Base-by-base conservation (phyloP, 2,797 vertebrate genomes). In the Danio tinwini region DNA sequence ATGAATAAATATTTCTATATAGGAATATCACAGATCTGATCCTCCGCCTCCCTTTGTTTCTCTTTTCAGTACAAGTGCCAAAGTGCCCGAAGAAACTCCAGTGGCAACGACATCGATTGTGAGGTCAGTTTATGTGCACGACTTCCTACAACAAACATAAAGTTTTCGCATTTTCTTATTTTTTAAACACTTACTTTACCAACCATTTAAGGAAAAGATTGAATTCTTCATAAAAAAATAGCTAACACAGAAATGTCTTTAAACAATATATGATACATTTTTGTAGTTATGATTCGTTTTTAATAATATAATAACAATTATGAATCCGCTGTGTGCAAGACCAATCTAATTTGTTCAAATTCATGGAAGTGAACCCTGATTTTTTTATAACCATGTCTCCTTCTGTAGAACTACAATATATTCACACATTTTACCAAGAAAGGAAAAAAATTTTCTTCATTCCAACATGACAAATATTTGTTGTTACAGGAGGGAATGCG, bases 21-120 rank as follows among this genome's bases (percentile, higher is more conserved):
- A 1, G 29, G 7, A 40, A 40, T 5, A 21, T 53, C 13, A 50
- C 0, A 6, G 11, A 37, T 59, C 29, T 55, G 7, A 42, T 68
- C 17, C 3, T 12, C 9, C 67, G 14, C 4, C 16, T 81, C 39
- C 61, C 8, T 70, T 6, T 21, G 4, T 79, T 17, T 75, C 7
- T 67, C 12, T 53, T 91, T 90, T 85, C 93, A 99, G 97, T 95
- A 97, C 88, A 98, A 98, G 90, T 94, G 93, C 85, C 93, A 94
- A 86, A 94, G 88, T 85, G 93, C 95, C 74, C 93, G 96, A 78
- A 97, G 97, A 91, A 96, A 89, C 90, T 96, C 95, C 55, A 91
- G 93, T 70, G 94, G 94, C 78, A 95, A 96, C 70, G 96, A 95
- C 89, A 92, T 96, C 0, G 96, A 98, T 70, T 90, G 89, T 80